These are phyloP conservation scores for Procambarus clarkii DNA, from an alignment of 1,140 invertebrate species.

Conservation along the genomic window DNA sequence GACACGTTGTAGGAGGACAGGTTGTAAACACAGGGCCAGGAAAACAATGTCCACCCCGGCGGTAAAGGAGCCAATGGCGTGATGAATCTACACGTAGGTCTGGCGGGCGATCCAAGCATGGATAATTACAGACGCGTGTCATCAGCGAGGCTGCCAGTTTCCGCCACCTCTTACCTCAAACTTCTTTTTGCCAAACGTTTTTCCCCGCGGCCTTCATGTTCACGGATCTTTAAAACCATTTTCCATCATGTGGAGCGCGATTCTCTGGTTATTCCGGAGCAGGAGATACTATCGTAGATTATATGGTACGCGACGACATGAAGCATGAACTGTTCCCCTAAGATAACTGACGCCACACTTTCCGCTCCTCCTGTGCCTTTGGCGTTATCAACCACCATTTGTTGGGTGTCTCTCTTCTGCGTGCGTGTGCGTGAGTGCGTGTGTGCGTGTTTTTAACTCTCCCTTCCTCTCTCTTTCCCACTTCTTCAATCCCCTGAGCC, in stretches of 20 bases:
- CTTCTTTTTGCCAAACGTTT: neutral
- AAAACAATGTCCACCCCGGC: no score
- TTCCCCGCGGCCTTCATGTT: neutral
- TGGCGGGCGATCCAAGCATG: no score
- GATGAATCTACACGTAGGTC: no score
- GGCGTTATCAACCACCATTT: neutral
- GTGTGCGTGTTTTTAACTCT: neutral
- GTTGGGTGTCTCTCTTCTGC: neutral
- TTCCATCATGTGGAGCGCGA: neutral
- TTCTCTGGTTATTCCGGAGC: neutral
- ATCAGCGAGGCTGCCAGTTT: neutral
- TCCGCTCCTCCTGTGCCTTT: neutral
- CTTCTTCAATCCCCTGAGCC: neutral
- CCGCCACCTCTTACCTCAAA: neutral
- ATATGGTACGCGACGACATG: neutral
- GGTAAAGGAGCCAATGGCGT: no score
- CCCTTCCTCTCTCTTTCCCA: neutral
- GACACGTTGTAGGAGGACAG: no score
- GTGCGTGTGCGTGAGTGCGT: neutral
- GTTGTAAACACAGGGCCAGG: no score
- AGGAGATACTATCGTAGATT: slow-evolving; percentile 1
- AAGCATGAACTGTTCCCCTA: slow-evolving; percentile 1
- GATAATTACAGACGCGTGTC: no score
- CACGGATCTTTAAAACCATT: neutral
- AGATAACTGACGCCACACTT: neutral